Evolutionary conservation across 2,113 vertebrate species (phyloP).

Genomic region (Brachyistius frenatus): DNA sequence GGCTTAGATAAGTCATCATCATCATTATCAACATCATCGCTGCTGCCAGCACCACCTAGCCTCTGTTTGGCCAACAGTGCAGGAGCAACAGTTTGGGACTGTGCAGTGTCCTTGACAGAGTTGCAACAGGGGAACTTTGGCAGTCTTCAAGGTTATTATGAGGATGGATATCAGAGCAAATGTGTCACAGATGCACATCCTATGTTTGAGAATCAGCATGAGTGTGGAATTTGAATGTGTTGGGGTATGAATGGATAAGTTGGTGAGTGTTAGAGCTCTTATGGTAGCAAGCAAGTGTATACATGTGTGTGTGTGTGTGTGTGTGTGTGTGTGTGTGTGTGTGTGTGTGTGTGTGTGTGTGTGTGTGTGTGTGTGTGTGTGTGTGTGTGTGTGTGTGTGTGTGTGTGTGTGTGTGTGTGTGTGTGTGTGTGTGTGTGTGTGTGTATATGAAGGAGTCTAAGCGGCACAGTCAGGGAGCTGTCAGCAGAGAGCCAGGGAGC

Average conservation of each 20-base stretch:
- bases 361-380: slow-evolving; percentile 40
- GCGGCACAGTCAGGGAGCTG: slow-evolving; percentile 80
- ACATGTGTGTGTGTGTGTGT: slow-evolving; percentile 27
- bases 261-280: slow-evolving; percentile 45
- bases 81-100: slow-evolving; percentile 61
- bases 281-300: slow-evolving; percentile 48
- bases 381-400: slow-evolving; percentile 23
- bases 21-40: slow-evolving; percentile 58
- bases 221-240: slow-evolving; percentile 73
- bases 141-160: slow-evolving; percentile 57
- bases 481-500: slow-evolving; percentile 78
- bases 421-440: slow-evolving; percentile 33
- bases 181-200: slow-evolving; percentile 50
- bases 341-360: slow-evolving; percentile 33
- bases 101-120: slow-evolving; percentile 49
- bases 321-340: slow-evolving; percentile 38
- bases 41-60: slow-evolving; percentile 35
- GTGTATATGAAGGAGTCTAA: slow-evolving; percentile 70
- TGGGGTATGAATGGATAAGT: slow-evolving; percentile 64
- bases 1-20: slow-evolving; percentile 71
- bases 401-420: too few relatives aligned
- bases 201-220: slow-evolving; percentile 52
- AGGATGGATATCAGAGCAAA: slow-evolving; percentile 38
- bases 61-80: slow-evolving; percentile 30
- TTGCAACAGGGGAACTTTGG: slow-evolving; percentile 40